phyloP scores from a whole-genome alignment of 2,113 vertebrate species.

The Canis aureus region DNA sequence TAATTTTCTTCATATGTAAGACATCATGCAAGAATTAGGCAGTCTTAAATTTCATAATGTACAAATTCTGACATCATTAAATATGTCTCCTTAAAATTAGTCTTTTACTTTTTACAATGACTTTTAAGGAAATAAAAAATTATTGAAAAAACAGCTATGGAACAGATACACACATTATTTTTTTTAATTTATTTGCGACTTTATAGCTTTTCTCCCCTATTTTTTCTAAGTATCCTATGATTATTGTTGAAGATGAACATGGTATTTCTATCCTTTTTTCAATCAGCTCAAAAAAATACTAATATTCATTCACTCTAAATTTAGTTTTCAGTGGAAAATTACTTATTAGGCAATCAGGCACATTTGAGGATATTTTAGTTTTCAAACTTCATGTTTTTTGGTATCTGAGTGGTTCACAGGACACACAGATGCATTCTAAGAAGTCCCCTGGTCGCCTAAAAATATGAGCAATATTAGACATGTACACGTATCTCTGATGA shows the following conservation, averaged over 20 bases:
- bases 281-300: neutral
- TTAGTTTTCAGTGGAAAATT: neutral
- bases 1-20: neutral
- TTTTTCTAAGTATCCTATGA: neutral
- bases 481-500: neutral
- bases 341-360: neutral
- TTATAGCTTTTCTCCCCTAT: neutral
- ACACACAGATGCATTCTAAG: neutral
- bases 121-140: constrained; percentile 13
- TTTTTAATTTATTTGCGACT: neutral
- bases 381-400: neutral
- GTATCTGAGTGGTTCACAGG: neutral
- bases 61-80: neutral
- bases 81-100: neutral
- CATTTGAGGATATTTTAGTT: neutral
- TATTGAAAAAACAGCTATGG: neutral
- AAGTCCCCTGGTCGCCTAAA: neutral
- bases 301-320: neutral
- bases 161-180: neutral
- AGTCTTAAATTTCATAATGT: neutral
- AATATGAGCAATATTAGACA: neutral
- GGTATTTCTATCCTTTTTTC: neutral
- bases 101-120: neutral
- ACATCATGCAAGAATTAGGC: neutral
- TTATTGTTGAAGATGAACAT: neutral